phyloP scores from a whole-genome alignment of 2,113 vertebrate genomes.

The Platycercus adscitus region DNA sequence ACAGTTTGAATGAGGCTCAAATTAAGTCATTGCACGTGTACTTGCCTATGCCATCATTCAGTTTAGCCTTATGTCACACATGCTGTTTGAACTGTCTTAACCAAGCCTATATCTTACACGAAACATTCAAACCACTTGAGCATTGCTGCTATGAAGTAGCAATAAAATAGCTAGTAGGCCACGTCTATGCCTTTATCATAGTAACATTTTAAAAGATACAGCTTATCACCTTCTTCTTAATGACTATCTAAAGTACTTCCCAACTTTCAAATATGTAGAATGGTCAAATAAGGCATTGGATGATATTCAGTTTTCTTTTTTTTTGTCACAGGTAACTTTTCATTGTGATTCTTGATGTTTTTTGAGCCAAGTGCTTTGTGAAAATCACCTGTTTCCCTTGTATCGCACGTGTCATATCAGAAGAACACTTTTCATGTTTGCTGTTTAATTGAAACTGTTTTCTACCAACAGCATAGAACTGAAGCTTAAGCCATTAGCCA shows the following conservation, averaged over 20 bases:
- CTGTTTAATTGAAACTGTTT: not conserved
- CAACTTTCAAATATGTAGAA: not conserved
- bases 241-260: not conserved
- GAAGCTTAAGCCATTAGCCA: not conserved
- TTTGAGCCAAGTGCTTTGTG: not conserved
- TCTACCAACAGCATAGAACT: not conserved
- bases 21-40: not conserved
- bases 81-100: not conserved
- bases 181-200: not conserved
- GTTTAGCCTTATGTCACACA: not conserved
- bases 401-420: not conserved
- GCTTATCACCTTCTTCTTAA: not conserved
- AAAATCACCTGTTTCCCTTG: not conserved
- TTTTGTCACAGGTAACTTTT: not conserved
- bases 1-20: not conserved
- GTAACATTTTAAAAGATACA: not conserved
- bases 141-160: not conserved
- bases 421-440: not conserved
- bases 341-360: not conserved
- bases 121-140: not conserved
- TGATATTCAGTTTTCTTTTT: not conserved
- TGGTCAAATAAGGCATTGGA: not conserved
- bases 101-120: rapidly evolving
- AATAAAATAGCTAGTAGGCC: not conserved
- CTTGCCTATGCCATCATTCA: not conserved